These are phyloP conservation scores for Pelagia noctiluca DNA, from an alignment of 30 jellyfish, hydroid and myxozoan genomes.

Conservation along the genomic window DNA sequence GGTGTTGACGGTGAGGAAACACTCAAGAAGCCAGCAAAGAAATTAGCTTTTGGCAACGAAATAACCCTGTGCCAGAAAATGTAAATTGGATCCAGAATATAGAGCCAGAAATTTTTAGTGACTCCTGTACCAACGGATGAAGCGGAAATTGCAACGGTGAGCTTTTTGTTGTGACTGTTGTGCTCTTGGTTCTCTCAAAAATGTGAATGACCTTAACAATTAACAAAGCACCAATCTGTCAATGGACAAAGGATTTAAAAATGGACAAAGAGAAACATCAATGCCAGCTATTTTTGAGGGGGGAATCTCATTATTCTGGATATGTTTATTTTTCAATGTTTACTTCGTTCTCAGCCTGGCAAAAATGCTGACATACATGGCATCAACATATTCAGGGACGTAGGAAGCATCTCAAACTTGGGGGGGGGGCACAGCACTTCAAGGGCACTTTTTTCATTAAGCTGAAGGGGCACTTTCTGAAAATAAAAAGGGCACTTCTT, in stretches of 20 bases:
- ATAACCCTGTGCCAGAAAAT: conserved; percentile 27
- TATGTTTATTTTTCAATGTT: too few species aligned
- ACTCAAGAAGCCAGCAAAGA: conserved; percentile 28
- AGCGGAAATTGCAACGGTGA: conserved; percentile 31
- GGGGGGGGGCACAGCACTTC: too few species aligned
- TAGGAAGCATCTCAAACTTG: too few species aligned
- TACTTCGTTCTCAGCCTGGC: too few species aligned
- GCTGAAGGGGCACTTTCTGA: too few species aligned
- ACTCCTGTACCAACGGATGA: conserved; percentile 35
- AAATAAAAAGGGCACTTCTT: too few species aligned
- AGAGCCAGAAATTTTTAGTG: conserved; percentile 27
- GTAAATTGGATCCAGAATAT: conserved; percentile 42
- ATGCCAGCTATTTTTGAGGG: too few species aligned
- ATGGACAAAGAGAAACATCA: too few species aligned
- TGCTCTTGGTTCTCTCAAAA: conserved; percentile 5
- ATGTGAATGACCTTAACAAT: background rate
- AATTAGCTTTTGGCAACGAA: conserved; percentile 33
- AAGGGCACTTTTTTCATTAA: too few species aligned
- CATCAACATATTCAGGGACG: too few species aligned
- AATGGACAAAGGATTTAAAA: background rate
- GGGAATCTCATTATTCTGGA: too few species aligned
- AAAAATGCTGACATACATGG: too few species aligned
- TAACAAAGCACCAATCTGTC: background rate
- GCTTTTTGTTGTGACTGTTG: conserved; percentile 25
- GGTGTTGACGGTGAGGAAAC: conserved; percentile 11